A percentile compares a stretch with the other conserved stretches of the same genome.
These are phyloP conservation scores for Brenthis hecate DNA, from an alignment of 2,888 invertebrate genomes.

Conservation along the genomic window DNA sequence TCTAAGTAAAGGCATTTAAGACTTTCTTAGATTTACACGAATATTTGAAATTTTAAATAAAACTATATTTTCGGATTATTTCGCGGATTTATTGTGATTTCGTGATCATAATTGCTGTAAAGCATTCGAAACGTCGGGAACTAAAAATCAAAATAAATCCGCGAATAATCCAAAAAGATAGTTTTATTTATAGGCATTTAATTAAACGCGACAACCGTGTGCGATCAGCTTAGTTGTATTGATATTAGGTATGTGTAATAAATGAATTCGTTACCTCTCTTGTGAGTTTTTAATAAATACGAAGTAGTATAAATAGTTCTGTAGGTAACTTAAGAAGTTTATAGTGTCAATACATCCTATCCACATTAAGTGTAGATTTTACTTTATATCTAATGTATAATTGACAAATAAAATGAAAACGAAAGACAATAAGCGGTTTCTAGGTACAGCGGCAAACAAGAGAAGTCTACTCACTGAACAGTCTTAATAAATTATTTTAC, in stretches of 20 bases:
- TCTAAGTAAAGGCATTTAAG: constrained; percentile 12
- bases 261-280: not conserved
- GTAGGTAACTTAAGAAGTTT: constrained; percentile 9
- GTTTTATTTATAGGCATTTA: not conserved
- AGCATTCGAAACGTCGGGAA: no score
- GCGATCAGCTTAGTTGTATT: constrained; percentile 20
- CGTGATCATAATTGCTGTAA: no score
- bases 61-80: no score
- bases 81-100: no score
- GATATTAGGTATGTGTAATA: constrained; percentile 2
- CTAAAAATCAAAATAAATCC: no score
- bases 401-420: constrained; percentile 36
- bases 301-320: constrained; percentile 13
- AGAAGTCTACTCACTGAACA: constrained; percentile 60
- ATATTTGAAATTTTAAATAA: no score
- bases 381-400: constrained; percentile 26
- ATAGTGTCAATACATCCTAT: not conserved
- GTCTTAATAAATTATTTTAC: constrained; percentile 70
- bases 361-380: constrained; percentile 15
- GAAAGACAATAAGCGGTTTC: constrained; percentile 58
- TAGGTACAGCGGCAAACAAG: constrained; percentile 69
- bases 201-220: constrained; percentile 11
- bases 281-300: constrained; percentile 14
- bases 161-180: no score
- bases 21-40: no score